Conservation (phyloP, 2,888 invertebrate species). For the Eucriotettix oculatus region DNA sequence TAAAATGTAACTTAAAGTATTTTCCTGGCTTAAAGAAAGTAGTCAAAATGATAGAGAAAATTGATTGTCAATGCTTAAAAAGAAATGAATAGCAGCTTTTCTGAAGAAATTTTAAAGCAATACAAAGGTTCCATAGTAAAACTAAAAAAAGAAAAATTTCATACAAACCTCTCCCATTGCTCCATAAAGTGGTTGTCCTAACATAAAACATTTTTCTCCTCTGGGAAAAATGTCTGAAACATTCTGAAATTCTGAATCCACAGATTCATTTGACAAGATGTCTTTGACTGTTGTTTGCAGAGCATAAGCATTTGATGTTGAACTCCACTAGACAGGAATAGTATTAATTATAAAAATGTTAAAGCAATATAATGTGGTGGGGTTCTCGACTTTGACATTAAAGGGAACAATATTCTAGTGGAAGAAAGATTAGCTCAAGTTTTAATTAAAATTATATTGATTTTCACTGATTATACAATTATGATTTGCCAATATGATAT, state of each 20-base stretch:
- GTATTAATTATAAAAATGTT: not conserved
- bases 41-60: not conserved
- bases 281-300: constrained; percentile 46
- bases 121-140: not conserved
- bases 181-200: constrained; percentile 68
- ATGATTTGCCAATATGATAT: not conserved
- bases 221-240: constrained; percentile 49
- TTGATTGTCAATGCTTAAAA: not conserved
- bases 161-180: constrained; percentile 49
- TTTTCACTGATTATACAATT: not conserved
- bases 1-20: not conserved
- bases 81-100: not conserved
- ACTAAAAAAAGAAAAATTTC: not conserved
- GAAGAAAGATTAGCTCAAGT: no score
- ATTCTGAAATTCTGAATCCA: constrained; percentile 23
- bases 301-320: constrained; percentile 44
- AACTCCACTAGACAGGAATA: constrained; percentile 40
- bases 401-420: no score
- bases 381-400: no score
- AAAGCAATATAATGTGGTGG: no score
- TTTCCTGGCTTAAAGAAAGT: not conserved
- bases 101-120: not conserved
- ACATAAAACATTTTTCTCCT: constrained; percentile 54
- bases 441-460: not conserved
- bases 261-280: constrained; percentile 28